These are phyloP conservation scores for Phthorimaea operculella DNA, from an alignment of 1,140 invertebrate species.

Conservation along the genomic window DNA sequence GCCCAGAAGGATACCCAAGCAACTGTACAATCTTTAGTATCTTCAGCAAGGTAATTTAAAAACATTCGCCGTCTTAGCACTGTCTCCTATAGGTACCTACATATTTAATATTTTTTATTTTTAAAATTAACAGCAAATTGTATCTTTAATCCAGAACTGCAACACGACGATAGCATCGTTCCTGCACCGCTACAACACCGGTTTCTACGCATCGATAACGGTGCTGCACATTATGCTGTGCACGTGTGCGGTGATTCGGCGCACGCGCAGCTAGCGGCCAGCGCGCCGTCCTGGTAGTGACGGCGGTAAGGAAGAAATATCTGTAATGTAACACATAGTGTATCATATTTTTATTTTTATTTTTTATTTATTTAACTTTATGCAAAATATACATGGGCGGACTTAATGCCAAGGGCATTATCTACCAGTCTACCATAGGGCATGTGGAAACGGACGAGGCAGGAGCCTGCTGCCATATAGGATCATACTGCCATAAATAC, in stretches of 20 bases:
- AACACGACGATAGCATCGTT: constrained; percentile 29
- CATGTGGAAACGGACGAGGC: no score
- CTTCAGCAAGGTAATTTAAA: constrained; percentile 27
- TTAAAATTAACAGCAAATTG: no score
- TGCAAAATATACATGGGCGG: no score
- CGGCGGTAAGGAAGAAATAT: constrained; percentile 34
- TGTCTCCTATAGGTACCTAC: no score
- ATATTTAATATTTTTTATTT: no score
- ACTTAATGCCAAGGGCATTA: no score
- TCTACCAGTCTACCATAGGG: no score
- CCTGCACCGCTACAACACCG: constrained; percentile 29
- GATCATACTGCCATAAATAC: no score
- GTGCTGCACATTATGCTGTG: constrained; percentile 35
- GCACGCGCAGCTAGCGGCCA: constrained; percentile 40
- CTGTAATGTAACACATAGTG: not conserved
- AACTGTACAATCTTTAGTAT: constrained; percentile 29
- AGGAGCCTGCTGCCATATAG: no score
- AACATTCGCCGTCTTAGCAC: no score
- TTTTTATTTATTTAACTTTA: no score
- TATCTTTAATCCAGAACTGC: constrained; percentile 48
- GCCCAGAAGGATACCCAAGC: constrained; percentile 17
- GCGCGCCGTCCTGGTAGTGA: constrained; percentile 26
- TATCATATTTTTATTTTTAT: not conserved
- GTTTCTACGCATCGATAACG: constrained; percentile 29
- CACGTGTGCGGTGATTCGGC: constrained; percentile 43